Percentiles rank a stretch among this genome's conserved stretches.
These are phyloP conservation scores for Periparus ater DNA, from an alignment of 2,797 vertebrate species.

Conservation along the genomic window DNA sequence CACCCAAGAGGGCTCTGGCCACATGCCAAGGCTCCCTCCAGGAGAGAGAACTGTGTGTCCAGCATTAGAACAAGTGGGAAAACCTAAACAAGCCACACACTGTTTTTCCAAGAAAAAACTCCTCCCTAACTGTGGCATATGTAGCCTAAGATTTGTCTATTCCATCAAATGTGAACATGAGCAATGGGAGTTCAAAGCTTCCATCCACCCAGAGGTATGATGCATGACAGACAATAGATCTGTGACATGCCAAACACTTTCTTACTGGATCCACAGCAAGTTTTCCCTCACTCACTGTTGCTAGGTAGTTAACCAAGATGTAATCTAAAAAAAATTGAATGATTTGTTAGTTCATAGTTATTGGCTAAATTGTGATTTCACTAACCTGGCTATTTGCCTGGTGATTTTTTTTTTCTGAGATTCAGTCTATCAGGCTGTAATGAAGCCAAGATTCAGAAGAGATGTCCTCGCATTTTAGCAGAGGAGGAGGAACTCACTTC, in stretches of 20 bases:
- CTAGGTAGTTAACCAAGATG: conserved; percentile 32
- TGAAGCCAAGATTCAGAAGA: conserved; percentile 11
- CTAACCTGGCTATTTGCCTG: conserved; percentile 35
- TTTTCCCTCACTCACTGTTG: neutral
- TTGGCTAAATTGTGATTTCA: neutral
- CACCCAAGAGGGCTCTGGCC: neutral
- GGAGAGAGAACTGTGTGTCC: neutral
- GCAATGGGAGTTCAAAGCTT: neutral
- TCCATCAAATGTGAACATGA: neutral
- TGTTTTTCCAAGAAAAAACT: neutral
- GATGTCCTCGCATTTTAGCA: neutral
- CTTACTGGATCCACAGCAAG: neutral
- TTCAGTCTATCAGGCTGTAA: conserved; percentile 20
- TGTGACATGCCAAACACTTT: neutral
- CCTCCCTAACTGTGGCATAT: neutral
- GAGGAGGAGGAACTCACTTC: neutral
- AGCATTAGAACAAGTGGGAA: neutral
- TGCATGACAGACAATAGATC: neutral
- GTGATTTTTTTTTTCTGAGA: neutral
- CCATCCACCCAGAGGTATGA: neutral
- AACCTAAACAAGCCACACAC: neutral
- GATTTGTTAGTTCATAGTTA: neutral
- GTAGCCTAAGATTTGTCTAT: neutral
- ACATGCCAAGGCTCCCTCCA: neutral
- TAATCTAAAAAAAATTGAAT: neutral